phyloP scores from a whole-genome alignment of 2,113 vertebrate genomes.

The Herpetotheres cachinnans region DNA sequence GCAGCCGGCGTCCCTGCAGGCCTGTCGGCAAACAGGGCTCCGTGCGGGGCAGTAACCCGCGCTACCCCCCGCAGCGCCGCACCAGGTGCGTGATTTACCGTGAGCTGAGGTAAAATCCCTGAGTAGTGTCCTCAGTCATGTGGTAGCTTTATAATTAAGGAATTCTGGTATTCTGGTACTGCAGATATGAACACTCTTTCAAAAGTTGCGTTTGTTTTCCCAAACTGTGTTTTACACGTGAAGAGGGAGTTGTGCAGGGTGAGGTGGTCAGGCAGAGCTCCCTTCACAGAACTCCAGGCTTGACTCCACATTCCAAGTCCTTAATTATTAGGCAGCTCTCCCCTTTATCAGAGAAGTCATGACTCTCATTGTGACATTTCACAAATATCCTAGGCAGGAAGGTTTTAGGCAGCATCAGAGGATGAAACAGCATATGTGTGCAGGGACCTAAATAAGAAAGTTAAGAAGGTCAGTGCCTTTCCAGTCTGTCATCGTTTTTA shows the following conservation, averaged over 20 bases:
- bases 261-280: not conserved
- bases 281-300: fast-evolving
- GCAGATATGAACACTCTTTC: fast-evolving
- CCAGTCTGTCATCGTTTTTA: not conserved
- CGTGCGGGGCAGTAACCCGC: not conserved
- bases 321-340: not conserved
- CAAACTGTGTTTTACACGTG: fast-evolving
- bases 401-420: not conserved
- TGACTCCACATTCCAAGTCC: not conserved
- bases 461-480: not conserved
- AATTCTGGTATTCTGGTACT: fast-evolving
- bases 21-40: not conserved
- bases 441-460: not conserved
- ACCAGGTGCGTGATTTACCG: slow-evolving; percentile 29
- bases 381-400: not conserved
- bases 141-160: fast-evolving
- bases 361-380: not conserved
- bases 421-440: fast-evolving
- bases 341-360: not conserved
- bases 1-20: not conserved
- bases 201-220: not conserved
- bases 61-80: not conserved
- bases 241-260: fast-evolving
- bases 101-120: fast-evolving
- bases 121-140: fast-evolving